Evolutionary conservation across 2,888 invertebrate species (phyloP).

Genomic region (Hirtodrosophila confusa): DNA sequence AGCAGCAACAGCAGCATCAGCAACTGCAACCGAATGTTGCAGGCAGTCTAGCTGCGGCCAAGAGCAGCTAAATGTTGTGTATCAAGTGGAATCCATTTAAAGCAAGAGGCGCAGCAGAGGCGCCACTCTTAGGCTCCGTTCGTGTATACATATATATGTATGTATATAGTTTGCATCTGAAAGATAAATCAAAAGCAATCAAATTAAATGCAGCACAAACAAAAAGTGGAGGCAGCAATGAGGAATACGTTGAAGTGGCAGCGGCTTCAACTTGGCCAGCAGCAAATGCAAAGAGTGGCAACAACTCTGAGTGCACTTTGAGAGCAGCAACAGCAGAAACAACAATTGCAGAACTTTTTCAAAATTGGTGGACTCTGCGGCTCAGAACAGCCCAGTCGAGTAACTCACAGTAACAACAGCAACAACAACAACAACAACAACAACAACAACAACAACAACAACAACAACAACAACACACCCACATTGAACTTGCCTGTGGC

Average conservation of each 20-base stretch:
- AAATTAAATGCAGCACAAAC: conserved; percentile 73
- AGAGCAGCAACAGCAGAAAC: conserved; percentile 27
- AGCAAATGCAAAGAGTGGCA: conserved; percentile 47
- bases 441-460: conserved; percentile 11
- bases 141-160: conserved; percentile 8
- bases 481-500: conserved; percentile 61
- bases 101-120: conserved; percentile 50
- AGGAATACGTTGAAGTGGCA: conserved; percentile 57
- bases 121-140: conserved; percentile 14
- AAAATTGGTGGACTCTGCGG: conserved; percentile 43
- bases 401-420: conserved; percentile 38
- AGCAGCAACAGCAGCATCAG: conserved; percentile 32
- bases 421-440: conserved; percentile 4
- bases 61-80: conserved; percentile 49
- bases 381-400: conserved; percentile 26
- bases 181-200: conserved; percentile 80
- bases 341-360: conserved; percentile 48
- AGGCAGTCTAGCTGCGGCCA: conserved; percentile 6
- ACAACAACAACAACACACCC: conserved; percentile 18
- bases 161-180: conserved; percentile 25
- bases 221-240: conserved; percentile 39
- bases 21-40: conserved; percentile 45
- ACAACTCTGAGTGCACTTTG: conserved; percentile 55
- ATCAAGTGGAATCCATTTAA: conserved; percentile 71
- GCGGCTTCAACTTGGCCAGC: conserved; percentile 34